phyloP scores from a whole-genome alignment of 2,888 invertebrate species.

The Patella ulyssiponensis region DNA sequence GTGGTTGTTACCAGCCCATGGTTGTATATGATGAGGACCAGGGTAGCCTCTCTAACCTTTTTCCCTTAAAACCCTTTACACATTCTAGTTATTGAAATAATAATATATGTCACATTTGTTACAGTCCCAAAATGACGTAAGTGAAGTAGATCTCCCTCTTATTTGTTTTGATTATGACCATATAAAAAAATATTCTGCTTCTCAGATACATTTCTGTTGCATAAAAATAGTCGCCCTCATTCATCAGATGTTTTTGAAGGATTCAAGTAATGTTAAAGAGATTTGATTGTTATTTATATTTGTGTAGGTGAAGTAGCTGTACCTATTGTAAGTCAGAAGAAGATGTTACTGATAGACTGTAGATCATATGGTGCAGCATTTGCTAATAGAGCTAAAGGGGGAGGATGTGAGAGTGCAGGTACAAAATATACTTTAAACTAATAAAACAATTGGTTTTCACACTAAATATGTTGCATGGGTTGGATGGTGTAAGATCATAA shows the following conservation, averaged over 20 bases:
- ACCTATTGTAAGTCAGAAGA: slow-evolving; percentile 63
- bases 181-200: neutral
- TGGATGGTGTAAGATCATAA: no score
- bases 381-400: slow-evolving; percentile 95
- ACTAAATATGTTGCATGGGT: no score
- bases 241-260: neutral
- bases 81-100: no score
- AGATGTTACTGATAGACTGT: slow-evolving; percentile 94
- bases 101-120: no score
- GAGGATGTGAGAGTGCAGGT: slow-evolving; percentile 92
- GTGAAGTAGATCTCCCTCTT: no score
- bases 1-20: no score
- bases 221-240: neutral
- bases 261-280: neutral
- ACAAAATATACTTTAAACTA: slow-evolving; percentile 12
- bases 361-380: slow-evolving; percentile 96
- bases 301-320: neutral
- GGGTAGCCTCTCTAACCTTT: no score
- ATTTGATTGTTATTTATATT: neutral
- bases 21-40: no score
- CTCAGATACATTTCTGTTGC: neutral
- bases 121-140: no score
- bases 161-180: neutral
- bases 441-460: no score
- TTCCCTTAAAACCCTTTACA: no score